Percentiles rank a stretch among this genome's conserved stretches.
These are phyloP conservation scores for Ethmia dodecea DNA, from an alignment of 2,888 invertebrate species.

Conservation along the genomic window DNA sequence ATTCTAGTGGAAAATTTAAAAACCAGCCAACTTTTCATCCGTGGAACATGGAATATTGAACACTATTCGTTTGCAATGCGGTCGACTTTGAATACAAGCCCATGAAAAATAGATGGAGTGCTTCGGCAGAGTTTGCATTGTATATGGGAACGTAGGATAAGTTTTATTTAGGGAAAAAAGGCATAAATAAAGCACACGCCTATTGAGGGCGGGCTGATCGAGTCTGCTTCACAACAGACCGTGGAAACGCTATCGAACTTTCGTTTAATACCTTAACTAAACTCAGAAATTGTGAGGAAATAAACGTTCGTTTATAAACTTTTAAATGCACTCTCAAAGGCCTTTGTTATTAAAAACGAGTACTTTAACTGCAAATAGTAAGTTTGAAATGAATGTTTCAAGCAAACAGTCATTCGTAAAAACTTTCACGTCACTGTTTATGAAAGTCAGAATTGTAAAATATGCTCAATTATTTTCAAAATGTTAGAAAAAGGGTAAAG, in stretches of 20 bases:
- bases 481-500: not conserved
- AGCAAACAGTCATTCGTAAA: too few relatives aligned
- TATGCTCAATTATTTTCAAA: too few relatives aligned
- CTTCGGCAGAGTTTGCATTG: slow-evolving; percentile 9
- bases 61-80: not conserved
- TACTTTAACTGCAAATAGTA: slow-evolving; percentile 39
- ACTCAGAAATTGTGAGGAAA: slow-evolving; percentile 60
- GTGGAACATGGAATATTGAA: not conserved
- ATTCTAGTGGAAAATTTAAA: slow-evolving; percentile 22
- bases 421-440: too few relatives aligned
- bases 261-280: slow-evolving; percentile 45
- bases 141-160: slow-evolving; percentile 16
- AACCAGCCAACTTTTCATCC: slow-evolving; percentile 6
- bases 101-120: not conserved
- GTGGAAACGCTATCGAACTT: slow-evolving; percentile 46
- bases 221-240: slow-evolving; percentile 27
- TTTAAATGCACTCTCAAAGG: slow-evolving; percentile 52
- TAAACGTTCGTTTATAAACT: slow-evolving; percentile 57
- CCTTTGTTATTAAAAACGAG: slow-evolving; percentile 60
- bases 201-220: slow-evolving; percentile 29
- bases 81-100: not conserved
- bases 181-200: slow-evolving; percentile 30
- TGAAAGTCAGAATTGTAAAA: too few relatives aligned
- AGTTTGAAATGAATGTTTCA: slow-evolving; percentile 16
- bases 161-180: slow-evolving; percentile 32